Percentiles rank a stretch among this genome's conserved stretches.
Conservation (phyloP, 1,140 invertebrate species). For the Drosophila kikkawai region DNA sequence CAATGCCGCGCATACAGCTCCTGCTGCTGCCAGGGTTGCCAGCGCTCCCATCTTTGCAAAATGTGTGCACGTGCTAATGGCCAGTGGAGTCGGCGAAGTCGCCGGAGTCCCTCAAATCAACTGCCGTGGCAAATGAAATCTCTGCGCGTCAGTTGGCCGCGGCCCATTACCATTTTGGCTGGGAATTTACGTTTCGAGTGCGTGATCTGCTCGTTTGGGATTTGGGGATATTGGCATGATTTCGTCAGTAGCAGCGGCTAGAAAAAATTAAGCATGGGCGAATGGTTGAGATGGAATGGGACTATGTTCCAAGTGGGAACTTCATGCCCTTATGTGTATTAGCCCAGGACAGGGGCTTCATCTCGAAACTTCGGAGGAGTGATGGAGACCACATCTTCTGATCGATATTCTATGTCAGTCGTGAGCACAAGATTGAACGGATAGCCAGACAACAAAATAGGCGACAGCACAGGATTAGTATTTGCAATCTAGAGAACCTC, state of each 20-base stretch:
- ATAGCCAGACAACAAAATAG: neutral
- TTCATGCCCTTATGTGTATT: neutral
- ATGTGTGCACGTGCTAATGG: conserved; percentile 79
- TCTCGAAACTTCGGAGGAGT: neutral
- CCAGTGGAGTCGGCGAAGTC: conserved; percentile 37
- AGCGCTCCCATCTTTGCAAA: conserved; percentile 53
- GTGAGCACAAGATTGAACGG: neutral
- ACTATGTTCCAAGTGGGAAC: neutral
- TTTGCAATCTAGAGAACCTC: too few relatives aligned
- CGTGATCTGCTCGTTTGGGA: conserved; percentile 50
- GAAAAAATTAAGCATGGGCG: neutral
- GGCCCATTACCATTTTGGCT: conserved; percentile 69
- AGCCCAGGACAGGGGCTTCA: neutral
- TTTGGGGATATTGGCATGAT: conserved; percentile 69
- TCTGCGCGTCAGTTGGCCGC: conserved; percentile 64
- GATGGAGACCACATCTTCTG: neutral
- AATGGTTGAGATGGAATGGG: neutral
- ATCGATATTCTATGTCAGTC: neutral
- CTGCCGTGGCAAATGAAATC: conserved; percentile 54
- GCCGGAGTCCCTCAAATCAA: conserved; percentile 63
- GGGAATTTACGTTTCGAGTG: conserved; percentile 66
- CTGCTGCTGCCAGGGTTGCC: conserved; percentile 27
- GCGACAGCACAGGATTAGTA: neutral
- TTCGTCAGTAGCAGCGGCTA: conserved; percentile 68
- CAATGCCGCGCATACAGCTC: conserved; percentile 25